A percentile compares a stretch with the other conserved stretches of the same genome.
These are phyloP conservation scores for Silvanus unidentatus DNA, from an alignment of 2,888 invertebrate species.

Conservation along the genomic window DNA sequence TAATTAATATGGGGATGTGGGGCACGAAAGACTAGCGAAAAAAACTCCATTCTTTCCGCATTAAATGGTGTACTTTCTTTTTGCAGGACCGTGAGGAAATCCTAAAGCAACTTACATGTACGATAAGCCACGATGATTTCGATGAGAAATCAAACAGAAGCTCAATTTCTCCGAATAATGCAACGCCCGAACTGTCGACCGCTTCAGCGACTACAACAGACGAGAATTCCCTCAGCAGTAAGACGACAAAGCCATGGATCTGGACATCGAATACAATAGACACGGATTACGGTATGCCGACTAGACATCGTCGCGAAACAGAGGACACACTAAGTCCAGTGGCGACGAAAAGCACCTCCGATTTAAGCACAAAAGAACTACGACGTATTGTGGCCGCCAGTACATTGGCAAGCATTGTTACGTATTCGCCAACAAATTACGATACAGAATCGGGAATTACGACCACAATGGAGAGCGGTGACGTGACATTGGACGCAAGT, in stretches of 20 bases:
- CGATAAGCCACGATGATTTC: conserved; percentile 40
- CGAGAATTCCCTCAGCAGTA: conserved; percentile 20
- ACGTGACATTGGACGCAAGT: conserved; percentile 24
- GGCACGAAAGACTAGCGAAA: not conserved
- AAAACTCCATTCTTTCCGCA: not conserved
- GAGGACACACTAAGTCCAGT: conserved; percentile 38
- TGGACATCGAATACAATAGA: conserved; percentile 45
- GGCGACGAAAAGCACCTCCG: conserved; percentile 30
- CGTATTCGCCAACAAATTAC: conserved; percentile 15
- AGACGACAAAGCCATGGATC: conserved; percentile 36
- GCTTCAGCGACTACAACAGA: conserved; percentile 10
- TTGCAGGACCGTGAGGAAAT: conserved; percentile 58
- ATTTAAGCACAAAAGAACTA: conserved; percentile 11
- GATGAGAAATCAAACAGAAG: conserved; percentile 31
- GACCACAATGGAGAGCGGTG: conserved; percentile 10
- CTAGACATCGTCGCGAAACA: conserved; percentile 44
- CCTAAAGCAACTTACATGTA: conserved; percentile 55
- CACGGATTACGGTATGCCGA: conserved; percentile 40
- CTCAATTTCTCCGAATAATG: not conserved
- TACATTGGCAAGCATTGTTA: conserved; percentile 7
- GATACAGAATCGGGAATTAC: conserved; percentile 23
- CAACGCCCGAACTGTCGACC: not conserved
- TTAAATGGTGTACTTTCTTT: not conserved
- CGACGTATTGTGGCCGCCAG: not conserved
- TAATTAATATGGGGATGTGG: not conserved